Evolutionary conservation across 2,888 invertebrate species (phyloP).

Genomic region (Oxytorus armatus): DNA sequence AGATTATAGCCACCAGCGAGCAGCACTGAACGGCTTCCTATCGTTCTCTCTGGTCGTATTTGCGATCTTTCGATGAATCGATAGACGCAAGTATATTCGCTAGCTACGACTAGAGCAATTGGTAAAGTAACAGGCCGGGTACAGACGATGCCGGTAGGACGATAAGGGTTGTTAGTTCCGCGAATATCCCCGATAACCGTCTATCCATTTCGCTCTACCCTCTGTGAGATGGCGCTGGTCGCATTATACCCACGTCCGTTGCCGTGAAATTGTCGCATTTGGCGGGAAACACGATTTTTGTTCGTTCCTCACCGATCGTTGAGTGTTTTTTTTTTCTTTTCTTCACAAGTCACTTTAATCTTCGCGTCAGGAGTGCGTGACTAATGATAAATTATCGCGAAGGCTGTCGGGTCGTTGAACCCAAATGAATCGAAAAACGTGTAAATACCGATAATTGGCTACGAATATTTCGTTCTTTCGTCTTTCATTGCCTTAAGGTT

Average conservation of each 20-base stretch:
- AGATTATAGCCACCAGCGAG: constrained; percentile 66
- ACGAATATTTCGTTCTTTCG: too few species aligned
- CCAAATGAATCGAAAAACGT: too few species aligned
- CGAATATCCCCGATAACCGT: constrained; percentile 5
- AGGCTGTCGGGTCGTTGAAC: too few species aligned
- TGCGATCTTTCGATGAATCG: constrained; percentile 14
- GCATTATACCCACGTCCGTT: neutral
- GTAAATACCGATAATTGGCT: too few species aligned
- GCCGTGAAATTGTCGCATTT: too few species aligned
- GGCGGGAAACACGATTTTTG: too few species aligned
- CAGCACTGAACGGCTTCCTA: constrained; percentile 69
- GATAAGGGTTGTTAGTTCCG: constrained; percentile 37
- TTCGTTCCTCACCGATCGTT: too few species aligned
- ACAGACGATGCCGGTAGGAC: constrained; percentile 7
- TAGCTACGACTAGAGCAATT: constrained; percentile 48
- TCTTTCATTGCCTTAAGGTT: too few species aligned
- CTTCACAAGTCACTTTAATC: too few species aligned
- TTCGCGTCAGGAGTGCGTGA: too few species aligned
- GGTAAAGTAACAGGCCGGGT: constrained; percentile 47
- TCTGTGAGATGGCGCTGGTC: constrained; percentile 46
- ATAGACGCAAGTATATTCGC: constrained; percentile 34
- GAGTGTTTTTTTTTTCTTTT: too few species aligned
- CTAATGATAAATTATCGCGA: too few species aligned
- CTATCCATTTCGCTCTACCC: constrained; percentile 32
- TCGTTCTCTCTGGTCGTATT: neutral